Evolutionary conservation across 1,140 invertebrate species (phyloP), one percentile per base, ranked within the genome.

Genomic region (Zaprionus taronus): DNA sequence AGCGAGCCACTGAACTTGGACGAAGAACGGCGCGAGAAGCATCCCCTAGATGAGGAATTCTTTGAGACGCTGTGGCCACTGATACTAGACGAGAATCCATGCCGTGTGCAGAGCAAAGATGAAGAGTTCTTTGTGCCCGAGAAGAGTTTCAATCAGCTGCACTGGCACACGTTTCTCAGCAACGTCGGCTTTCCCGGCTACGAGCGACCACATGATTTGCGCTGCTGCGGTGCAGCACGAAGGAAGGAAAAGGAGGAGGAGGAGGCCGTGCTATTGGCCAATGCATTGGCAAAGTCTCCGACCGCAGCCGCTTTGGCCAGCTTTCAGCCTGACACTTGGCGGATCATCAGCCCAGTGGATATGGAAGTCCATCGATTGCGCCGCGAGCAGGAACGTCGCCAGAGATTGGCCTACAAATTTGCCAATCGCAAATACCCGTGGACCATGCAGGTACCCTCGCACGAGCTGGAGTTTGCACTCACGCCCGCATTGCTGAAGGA

Each of bases 31-130:
- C 20, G 12, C 26, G 22, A 60, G 14, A 64, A 49, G 7, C 14
- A 36, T 58, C 61, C 80, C 0, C 17, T 91, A 63, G 71, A 62
- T 12, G 69, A 47, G 6, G 64, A 77, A 2, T 92, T 92, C 36
- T 86, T 89, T n/a, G 83, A 92, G 5, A 66, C 69, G 2, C 67
- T 92, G 5, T 92, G 91, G 91, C 91, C 91, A 0, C 56, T 81
- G 17, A 81, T 92, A 44, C 56, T 92, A 9, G 72, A 89, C 4
- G 77, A 91, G 6, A 92, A 92, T 67, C 41, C 55, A 9, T 92
- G 91, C 24, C 77, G 69, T 17, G 66, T 83, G 20, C 24, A 60
- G 24, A 91, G 74, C 36, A 55, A 71, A n/a, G 5, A 62, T 1
- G 17, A 15, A 0, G 36, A 64, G 9, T 80, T 44, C 7, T 92